Base-by-base conservation (phyloP, 1,140 invertebrate genomes). In the Semibalanus balanoides region DNA sequence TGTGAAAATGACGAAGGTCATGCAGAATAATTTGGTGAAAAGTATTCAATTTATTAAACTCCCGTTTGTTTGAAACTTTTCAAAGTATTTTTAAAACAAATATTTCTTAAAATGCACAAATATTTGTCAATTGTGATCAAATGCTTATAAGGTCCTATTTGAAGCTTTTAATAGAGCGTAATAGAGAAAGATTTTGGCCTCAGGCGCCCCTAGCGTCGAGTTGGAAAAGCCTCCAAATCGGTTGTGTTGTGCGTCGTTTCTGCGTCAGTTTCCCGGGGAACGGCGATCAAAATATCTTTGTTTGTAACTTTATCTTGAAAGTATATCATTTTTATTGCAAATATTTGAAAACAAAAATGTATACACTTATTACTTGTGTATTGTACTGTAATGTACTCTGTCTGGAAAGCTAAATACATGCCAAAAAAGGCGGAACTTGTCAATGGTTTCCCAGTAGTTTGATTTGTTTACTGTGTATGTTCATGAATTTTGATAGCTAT, bases 121-220 rank as follows among this genome's bases (percentile, higher is more conserved):
- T 74, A 74, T 25, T 28, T 28, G 3, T 74, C 7, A n/a, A 27
- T n/a, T 35, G 40, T 27, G 28, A 40, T 74, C 40, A 27, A 74
- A 40, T 74, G 22, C 28, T 25, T 74, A 25, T 74, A 7, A 74
- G 3, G 28, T 31, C 73, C 5, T 74, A n/a, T 28, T 74, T 74
- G 22, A n/a, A 74, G 73, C n/a, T 74, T 74, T 74, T 28, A 27
- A 27, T 31, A 27, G 73, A 27, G 40, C 22, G 22, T 31, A 27
- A 31, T n/a, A 40, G n/a, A n/a, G n/a, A n/a, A n/a, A n/a, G n/a
- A 43, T 30, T 30, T 40, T 74, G 74, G 74, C 74, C 74, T 30
- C 30, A 64, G n/a, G 35, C 35, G 74, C 31, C 78, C 76, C 78
- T 78, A 73, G 76, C 78, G 78, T 76, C 74, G 43, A 78, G 30